Conservation (phyloP, 1,140 invertebrate genomes). For the Zaprionus taronus region DNA sequence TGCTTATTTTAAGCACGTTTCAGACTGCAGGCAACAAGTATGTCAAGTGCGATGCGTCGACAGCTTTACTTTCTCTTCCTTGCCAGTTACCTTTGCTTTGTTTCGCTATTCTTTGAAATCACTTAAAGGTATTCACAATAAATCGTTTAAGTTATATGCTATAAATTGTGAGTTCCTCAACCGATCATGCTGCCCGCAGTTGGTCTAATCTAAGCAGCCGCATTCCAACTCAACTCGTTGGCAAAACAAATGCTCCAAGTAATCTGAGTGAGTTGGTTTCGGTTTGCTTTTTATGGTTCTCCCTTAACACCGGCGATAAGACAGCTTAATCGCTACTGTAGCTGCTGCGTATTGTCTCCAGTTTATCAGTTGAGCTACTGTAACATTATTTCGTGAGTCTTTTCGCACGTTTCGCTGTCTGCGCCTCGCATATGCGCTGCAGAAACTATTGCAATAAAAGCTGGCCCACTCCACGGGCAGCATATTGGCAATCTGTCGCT, state of each 20-base stretch:
- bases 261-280: conserved; percentile 38
- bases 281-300: conserved; percentile 10
- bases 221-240: conserved; percentile 20
- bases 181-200: not conserved
- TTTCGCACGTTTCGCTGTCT: conserved; percentile 73
- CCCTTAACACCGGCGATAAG: conserved; percentile 52
- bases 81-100: not conserved
- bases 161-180: conserved; percentile 1
- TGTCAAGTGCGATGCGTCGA: not conserved
- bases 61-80: not conserved
- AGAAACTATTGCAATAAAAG: conserved; percentile 55
- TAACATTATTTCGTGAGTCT: conserved; percentile 37
- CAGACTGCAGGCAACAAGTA: not conserved
- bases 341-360: conserved; percentile 46
- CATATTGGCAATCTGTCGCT: conserved; percentile 21
- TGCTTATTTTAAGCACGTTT: not conserved
- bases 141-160: not conserved
- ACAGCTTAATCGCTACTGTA: conserved; percentile 29
- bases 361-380: conserved; percentile 47
- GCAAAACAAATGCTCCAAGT: conserved; percentile 18
- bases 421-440: conserved; percentile 34
- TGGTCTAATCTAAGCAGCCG: conserved; percentile 28
- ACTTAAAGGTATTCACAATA: not conserved
- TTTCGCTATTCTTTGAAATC: not conserved
- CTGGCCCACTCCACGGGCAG: conserved; percentile 28